Percentiles rank a stretch among this genome's conserved stretches.
Evolutionary conservation across 2,888 invertebrate genomes (phyloP).

Genomic region (Caenorhabditis sulstoni): DNA sequence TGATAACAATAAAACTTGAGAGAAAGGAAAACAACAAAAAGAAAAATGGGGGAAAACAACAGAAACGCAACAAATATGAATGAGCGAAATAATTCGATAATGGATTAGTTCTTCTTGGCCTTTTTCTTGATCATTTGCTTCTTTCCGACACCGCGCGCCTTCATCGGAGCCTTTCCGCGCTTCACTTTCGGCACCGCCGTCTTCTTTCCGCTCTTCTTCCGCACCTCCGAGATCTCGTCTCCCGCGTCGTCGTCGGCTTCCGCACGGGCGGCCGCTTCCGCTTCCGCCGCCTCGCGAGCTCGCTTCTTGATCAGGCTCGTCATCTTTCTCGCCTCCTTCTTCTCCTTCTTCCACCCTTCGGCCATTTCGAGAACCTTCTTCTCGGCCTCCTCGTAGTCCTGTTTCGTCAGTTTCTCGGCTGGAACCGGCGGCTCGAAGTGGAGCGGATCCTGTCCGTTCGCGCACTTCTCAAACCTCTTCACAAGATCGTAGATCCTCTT

Average conservation of each 20-base stretch:
- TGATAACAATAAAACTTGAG: not conserved
- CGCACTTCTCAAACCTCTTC: conserved; percentile 70
- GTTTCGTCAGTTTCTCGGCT: conserved; percentile 30
- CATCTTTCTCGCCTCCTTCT: conserved; percentile 30
- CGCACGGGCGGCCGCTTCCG: not conserved
- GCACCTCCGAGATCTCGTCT: conserved; percentile 43
- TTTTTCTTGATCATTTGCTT: conserved; percentile 43
- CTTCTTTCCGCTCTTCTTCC: conserved; percentile 26
- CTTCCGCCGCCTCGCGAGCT: conserved; percentile 29
- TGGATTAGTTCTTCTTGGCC: not conserved
- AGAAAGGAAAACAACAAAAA: not conserved
- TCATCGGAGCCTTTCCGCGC: conserved; percentile 26
- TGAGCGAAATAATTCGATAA: not conserved
- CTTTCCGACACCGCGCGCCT: conserved; percentile 43
- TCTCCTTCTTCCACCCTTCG: conserved; percentile 27
- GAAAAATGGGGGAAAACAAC: conserved; percentile 18
- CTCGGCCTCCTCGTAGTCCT: conserved; percentile 54
- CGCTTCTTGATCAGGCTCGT: conserved; percentile 42
- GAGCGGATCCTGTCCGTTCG: conserved; percentile 67
- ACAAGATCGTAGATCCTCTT: conserved; percentile 64
- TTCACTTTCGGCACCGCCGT: conserved; percentile 47
- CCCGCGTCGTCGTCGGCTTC: conserved; percentile 25
- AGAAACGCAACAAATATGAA: conserved; percentile 20
- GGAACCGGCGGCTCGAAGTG: conserved; percentile 51
- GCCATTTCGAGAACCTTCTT: conserved; percentile 38